Conservation (phyloP, 2,797 vertebrate species). For the Rhinatrema bivittatum region DNA sequence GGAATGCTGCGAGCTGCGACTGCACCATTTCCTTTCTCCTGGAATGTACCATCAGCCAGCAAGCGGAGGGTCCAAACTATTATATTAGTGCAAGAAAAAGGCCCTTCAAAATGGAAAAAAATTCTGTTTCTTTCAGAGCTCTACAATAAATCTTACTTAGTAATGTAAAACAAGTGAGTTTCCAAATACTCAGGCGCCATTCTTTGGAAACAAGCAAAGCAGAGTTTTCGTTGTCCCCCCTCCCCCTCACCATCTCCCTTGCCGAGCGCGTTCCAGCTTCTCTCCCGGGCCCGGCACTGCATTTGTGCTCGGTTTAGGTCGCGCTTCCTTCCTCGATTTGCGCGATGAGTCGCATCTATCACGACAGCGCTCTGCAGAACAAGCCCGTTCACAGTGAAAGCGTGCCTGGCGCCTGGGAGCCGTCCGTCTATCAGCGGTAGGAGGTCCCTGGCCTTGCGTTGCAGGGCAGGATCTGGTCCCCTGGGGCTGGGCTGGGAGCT, state of each 20-base stretch:
- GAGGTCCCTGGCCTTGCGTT: background rate
- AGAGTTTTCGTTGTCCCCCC: fast-evolving
- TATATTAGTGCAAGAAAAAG: too few species aligned
- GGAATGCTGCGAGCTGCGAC: too few species aligned
- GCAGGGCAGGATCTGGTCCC: background rate
- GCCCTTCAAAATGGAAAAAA: too few species aligned
- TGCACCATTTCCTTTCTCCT: too few species aligned
- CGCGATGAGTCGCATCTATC: constrained; percentile 75
- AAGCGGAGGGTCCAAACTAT: too few species aligned
- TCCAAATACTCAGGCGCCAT: too few species aligned
- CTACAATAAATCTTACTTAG: too few species aligned
- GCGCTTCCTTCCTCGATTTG: background rate
- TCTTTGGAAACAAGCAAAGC: too few species aligned
- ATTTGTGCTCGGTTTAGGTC: too few species aligned
- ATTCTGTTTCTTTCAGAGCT: too few species aligned
- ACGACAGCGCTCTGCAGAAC: constrained; percentile 60
- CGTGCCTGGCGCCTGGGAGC: constrained; percentile 46
- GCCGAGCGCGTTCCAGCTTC: background rate
- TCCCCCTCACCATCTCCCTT: background rate
- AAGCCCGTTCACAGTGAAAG: constrained; percentile 65
- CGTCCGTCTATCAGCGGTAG: constrained; percentile 60
- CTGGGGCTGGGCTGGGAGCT: background rate
- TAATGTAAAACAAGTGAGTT: too few species aligned
- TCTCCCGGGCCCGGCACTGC: background rate
- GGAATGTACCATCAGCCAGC: too few species aligned